Evolutionary conservation across 2,888 invertebrate genomes (phyloP).

Genomic region (Aspidiotus destructor): DNA sequence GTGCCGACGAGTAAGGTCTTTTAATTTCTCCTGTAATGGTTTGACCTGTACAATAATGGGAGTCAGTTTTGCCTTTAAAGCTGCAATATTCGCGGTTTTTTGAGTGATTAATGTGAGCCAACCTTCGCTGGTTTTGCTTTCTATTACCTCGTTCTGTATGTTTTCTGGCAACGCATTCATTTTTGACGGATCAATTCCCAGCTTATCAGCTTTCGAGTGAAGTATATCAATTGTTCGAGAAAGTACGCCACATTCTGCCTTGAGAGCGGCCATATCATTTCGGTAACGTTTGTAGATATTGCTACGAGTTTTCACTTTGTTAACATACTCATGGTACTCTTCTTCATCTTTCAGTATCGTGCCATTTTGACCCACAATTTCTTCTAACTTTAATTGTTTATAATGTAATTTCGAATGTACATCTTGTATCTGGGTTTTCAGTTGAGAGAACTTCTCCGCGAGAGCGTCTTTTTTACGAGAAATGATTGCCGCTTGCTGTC

Average conservation of each 20-base stretch:
- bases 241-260: slow-evolving; percentile 67
- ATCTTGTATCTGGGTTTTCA: slow-evolving; percentile 47
- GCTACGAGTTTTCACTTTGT: slow-evolving; percentile 67
- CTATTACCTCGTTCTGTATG: background rate
- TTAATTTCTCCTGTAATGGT: slow-evolving; percentile 55
- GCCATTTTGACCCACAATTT: slow-evolving; percentile 55
- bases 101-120: slow-evolving; percentile 25
- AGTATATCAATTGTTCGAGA: slow-evolving; percentile 66
- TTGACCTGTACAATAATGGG: slow-evolving; percentile 50
- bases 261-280: slow-evolving; percentile 61
- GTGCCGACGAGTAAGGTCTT: slow-evolving; percentile 55
- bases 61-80: slow-evolving; percentile 53
- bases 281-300: slow-evolving; percentile 71
- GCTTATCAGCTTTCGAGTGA: slow-evolving; percentile 47
- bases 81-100: slow-evolving; percentile 49
- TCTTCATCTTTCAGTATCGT: slow-evolving; percentile 61
- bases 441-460: slow-evolving; percentile 58
- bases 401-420: slow-evolving; percentile 38
- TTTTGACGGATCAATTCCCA: slow-evolving; percentile 42
- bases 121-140: slow-evolving; percentile 30
- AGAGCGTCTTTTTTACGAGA: slow-evolving; percentile 67
- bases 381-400: slow-evolving; percentile 44
- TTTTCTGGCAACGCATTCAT: background rate
- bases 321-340: slow-evolving; percentile 76
- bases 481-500: slow-evolving; percentile 74